Base-by-base conservation (phyloP, 2,888 invertebrate species). In the Alsophila aescularia region DNA sequence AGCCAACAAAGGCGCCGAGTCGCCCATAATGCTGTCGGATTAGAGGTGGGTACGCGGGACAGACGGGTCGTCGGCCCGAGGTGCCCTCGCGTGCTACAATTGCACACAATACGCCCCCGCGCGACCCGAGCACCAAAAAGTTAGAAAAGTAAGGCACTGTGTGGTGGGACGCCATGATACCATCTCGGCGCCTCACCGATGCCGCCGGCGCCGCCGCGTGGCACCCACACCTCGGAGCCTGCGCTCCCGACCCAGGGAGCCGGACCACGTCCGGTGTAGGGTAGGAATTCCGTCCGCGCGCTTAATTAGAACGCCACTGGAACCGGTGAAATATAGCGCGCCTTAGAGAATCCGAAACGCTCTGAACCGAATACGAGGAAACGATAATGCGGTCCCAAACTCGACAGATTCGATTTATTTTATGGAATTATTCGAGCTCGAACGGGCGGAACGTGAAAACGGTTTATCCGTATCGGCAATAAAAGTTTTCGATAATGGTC, bases 81-180 rank as follows among this genome's bases (percentile, higher is more conserved):
- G 79, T 83, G 84, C 83, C 82, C 86, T 87, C 89, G 87, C 88
- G 86, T 88, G 89, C 79, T 84, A 81, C 88, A 83, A 88, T 87
- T 87, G 87, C 87, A 85, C 80, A 87, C 81, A 83, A 85, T 81
- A 86, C 89, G 84, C 85, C 87, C 81, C 81, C 87, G 81, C 83
- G 75, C 79, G 81, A 81, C 83, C 82, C 77, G 74, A 60, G 79
- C 66, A 75, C 87, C 88, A 88, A 90, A 90, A 89, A 89, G 90
- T 88, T 90, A 86, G 90, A 89, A 89, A 90, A 90, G 83, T 85
- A 81, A 77, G 77, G 77, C 79, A 80, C 77, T 73, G 73, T 73
- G 73, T 71, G 75, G 69, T 64, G 60, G 64, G 65, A 61, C 32
- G 60, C 64, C 59, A 69, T 70, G 86, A 86, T 87, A 81, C 70